A percentile compares a stretch with the other conserved stretches of the same genome.
These are phyloP conservation scores for Schizopygopsis malacanthus DNA, from an alignment of 2,797 vertebrate species.

Conservation along the genomic window DNA sequence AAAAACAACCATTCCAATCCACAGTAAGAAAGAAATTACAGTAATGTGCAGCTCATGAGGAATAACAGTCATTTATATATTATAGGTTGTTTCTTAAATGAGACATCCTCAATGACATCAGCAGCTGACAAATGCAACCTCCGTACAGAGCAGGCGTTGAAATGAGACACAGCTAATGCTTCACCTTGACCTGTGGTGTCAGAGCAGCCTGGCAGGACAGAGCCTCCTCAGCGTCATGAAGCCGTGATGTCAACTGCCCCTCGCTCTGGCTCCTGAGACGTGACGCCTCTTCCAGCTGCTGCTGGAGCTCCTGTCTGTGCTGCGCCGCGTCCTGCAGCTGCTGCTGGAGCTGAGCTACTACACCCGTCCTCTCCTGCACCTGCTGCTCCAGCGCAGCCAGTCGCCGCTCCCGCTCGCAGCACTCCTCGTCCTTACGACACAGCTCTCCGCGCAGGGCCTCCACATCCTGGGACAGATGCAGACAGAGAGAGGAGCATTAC, in stretches of 20 bases:
- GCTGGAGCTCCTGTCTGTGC: constrained; percentile 81
- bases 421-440: constrained; percentile 81
- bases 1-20: neutral
- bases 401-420: constrained; percentile 76
- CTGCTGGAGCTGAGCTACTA: constrained; percentile 79
- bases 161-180: neutral
- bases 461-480: constrained; percentile 54
- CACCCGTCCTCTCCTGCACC: constrained; percentile 84
- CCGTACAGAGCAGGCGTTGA: neutral
- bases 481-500: neutral
- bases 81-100: neutral
- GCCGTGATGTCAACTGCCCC: constrained; percentile 78
- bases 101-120: neutral
- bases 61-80: neutral
- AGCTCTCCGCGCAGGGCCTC: constrained; percentile 77
- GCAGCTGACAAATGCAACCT: neutral
- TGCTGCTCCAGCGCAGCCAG: constrained; percentile 83
- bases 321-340: constrained; percentile 83
- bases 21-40: neutral
- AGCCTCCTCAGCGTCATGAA: constrained; percentile 85
- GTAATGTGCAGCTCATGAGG: neutral
- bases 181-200: constrained; percentile 84
- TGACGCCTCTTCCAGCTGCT: constrained; percentile 81
- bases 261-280: constrained; percentile 80
- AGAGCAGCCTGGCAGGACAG: constrained; percentile 79